A percentile compares a stretch with the other conserved stretches of the same genome.
These are phyloP conservation scores for zebrafish (Danio rerio) DNA, from an alignment of 2,113 vertebrate genomes.

Conservation along the genomic window GRCz12tu NC_133194.1:8868501-8869000, in stretches of 20 bases:
- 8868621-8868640: too few species aligned
- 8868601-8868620: too few species aligned
- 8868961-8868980: too few species aligned
- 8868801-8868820: constrained; percentile 74
- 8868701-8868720: constrained; percentile 81
- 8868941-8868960: too few species aligned
- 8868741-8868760: constrained; percentile 75
- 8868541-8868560: neutral
- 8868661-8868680: too few species aligned
- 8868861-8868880: neutral
- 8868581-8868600: too few species aligned
- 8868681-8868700: neutral
- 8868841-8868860: constrained; percentile 77
- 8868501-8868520: constrained; percentile 80
- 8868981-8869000: too few species aligned
- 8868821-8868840: constrained; percentile 73
- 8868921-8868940: too few species aligned
- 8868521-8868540: constrained; percentile 58
- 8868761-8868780: constrained; percentile 83
- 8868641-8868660: too few species aligned
- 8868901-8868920: too few species aligned
- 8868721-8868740: constrained; percentile 85
- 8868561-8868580: neutral
- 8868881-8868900: too few species aligned
- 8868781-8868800: constrained; percentile 76